phyloP scores from a whole-genome alignment of 2,113 vertebrate species.

The Hassar affinis region DNA sequence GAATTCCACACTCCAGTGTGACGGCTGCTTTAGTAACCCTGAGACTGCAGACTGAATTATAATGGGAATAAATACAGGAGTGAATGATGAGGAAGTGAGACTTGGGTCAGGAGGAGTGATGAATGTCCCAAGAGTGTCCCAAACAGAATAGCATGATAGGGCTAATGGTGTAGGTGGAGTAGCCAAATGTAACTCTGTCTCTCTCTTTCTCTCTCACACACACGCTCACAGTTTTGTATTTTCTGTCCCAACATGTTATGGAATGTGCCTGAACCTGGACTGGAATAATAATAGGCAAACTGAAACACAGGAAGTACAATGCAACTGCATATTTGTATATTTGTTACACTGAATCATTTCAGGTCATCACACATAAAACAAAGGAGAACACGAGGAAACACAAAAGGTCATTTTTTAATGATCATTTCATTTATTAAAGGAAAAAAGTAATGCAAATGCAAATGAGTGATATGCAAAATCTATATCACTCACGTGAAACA shows the following conservation, averaged over 20 bases:
- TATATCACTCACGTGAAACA: not conserved
- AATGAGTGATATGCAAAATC: too few relatives aligned
- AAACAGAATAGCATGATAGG: constrained; percentile 1
- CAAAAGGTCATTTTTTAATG: not conserved
- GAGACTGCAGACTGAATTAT: not conserved
- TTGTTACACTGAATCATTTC: not conserved
- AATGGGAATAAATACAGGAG: constrained; percentile 29
- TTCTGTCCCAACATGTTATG: constrained; percentile 48
- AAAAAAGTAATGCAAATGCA: not conserved
- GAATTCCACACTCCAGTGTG: constrained; percentile 69
- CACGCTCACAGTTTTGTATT: not conserved
- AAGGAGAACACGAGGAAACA: not conserved
- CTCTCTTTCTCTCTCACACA: not conserved
- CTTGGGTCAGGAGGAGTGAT: not conserved
- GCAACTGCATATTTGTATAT: not conserved
- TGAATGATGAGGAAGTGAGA: not conserved
- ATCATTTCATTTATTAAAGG: not conserved
- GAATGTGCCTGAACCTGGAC: constrained; percentile 53
- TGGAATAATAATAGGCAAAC: constrained; percentile 32
- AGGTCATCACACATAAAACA: not conserved
- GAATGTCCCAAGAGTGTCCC: not conserved
- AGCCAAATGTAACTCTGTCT: not conserved
- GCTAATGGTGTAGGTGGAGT: not conserved
- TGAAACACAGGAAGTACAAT: not conserved
- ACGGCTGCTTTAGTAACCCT: constrained; percentile 60